phyloP scores from a whole-genome alignment of 2,113 vertebrate genomes.

The Catharus fuscescens region DNA sequence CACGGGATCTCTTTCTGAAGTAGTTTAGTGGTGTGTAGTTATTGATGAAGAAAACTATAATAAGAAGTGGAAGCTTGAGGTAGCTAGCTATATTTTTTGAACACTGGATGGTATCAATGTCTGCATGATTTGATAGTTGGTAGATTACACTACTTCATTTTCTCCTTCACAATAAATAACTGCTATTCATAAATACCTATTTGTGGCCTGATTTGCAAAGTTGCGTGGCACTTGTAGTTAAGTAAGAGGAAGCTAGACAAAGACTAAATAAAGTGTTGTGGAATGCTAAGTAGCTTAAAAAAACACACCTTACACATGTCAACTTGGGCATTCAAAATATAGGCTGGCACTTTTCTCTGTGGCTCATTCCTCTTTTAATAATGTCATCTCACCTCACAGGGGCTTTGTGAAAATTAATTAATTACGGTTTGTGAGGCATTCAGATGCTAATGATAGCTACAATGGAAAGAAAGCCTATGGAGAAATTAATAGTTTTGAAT shows the following conservation, averaged over 20 bases:
- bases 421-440: conserved; percentile 64
- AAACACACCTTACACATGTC: conserved; percentile 57
- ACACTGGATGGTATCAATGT: not conserved
- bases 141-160: not conserved
- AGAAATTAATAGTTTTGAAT: conserved; percentile 72
- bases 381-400: conserved; percentile 66
- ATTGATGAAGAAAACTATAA: not conserved
- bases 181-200: not conserved
- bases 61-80: not conserved
- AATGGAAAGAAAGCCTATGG: conserved; percentile 67
- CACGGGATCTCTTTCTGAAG: not conserved
- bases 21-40: not conserved
- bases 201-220: not conserved
- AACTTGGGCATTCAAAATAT: conserved; percentile 60
- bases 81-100: not conserved
- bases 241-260: conserved; percentile 45
- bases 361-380: conserved; percentile 56
- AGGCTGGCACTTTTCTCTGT: conserved; percentile 57
- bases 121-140: not conserved
- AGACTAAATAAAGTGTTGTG: conserved; percentile 44
- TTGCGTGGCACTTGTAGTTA: not conserved
- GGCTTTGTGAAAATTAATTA: conserved; percentile 70
- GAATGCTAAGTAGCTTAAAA: conserved; percentile 62
- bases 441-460: conserved; percentile 68
- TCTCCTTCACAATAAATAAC: not conserved